Evolutionary conservation across 1,140 invertebrate species (phyloP), one percentile per base, ranked within the genome.

Genomic region (Homarus americanus): DNA sequence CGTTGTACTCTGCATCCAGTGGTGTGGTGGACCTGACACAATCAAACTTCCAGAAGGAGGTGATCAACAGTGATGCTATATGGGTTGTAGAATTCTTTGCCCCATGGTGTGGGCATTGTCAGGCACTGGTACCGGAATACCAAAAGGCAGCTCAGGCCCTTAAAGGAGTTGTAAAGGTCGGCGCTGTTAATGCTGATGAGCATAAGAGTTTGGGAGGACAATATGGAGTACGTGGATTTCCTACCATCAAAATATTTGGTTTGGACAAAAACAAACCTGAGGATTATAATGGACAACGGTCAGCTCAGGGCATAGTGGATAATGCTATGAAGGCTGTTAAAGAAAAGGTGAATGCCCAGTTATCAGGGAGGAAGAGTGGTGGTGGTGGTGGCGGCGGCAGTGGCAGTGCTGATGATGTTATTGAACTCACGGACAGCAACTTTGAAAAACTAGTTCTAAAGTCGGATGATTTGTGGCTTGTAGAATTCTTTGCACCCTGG

Each of bases 401-500:
- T 38, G 87, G 93, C 58, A 87, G 82, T 44, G 94, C 94, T 28
- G 96, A 96, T 92, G 97, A 98, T 94, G 98, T 99, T 2, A 95
- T 99, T 93, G 97, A 98, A 94, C 94, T 99, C 66, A 99, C 98
- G 0, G 98, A 99, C 93, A 96, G 96, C 40, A 99, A 99, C 94
- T 99, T 99, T 94, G 97, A 99, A 91, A 96, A 98, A 93, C 93
- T 97, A 53, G 98, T 99, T 17, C 93, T 99, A 82, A 95, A 98
- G 80, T 98, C 97, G 7, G 97, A 98, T 24, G 98, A 99, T 93
- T 96, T 98, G 94, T 99, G 98, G 98, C 94, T 99, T 79, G 98
- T 99, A 5, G 98, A 99, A 94, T 99, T 99, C 95, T 99, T 96
- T 94, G 99, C 99, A 24, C 99, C 99, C 0, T 98, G 98, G 98